Evolutionary conservation across 2,797 vertebrate genomes (phyloP).

Genomic region (Chaetophractus vellerosus): DNA sequence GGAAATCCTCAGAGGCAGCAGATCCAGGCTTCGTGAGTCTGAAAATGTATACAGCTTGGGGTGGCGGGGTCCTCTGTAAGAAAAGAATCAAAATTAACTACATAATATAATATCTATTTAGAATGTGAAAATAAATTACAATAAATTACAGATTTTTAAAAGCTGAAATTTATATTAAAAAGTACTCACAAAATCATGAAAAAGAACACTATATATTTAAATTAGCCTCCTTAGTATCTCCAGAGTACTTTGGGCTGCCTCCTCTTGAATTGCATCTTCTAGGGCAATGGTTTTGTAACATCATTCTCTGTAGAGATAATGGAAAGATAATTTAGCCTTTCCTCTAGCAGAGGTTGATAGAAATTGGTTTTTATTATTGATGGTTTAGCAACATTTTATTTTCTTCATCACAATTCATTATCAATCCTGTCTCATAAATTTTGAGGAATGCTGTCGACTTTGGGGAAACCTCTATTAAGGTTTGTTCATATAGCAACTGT

Average conservation of each 20-base stretch:
- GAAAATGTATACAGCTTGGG: neutral
- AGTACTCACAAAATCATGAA: neutral
- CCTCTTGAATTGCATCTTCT: neutral
- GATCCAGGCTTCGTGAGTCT: too few species aligned
- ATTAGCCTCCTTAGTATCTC: neutral
- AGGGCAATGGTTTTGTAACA: neutral
- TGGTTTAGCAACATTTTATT: conserved; percentile 69
- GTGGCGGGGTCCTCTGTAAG: neutral
- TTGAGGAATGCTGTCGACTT: conserved; percentile 43
- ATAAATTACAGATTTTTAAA: conserved; percentile 40
- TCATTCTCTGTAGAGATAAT: conserved; percentile 1
- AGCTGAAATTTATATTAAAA: neutral
- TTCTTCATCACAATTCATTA: conserved; percentile 56
- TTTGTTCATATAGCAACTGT: neutral
- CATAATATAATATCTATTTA: conserved; percentile 44
- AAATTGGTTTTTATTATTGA: conserved; percentile 67
- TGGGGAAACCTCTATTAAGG: neutral
- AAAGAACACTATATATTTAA: neutral
- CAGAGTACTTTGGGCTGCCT: too few species aligned
- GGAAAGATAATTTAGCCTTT: conserved; percentile 44
- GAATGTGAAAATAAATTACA: conserved; percentile 53
- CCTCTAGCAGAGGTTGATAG: conserved; percentile 53
- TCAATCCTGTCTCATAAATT: conserved; percentile 28
- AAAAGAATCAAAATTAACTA: neutral
- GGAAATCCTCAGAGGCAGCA: neutral